These are phyloP conservation scores for Stramonita haemastoma DNA, from an alignment of 2,888 invertebrate genomes.

Conservation along the genomic window DNA sequence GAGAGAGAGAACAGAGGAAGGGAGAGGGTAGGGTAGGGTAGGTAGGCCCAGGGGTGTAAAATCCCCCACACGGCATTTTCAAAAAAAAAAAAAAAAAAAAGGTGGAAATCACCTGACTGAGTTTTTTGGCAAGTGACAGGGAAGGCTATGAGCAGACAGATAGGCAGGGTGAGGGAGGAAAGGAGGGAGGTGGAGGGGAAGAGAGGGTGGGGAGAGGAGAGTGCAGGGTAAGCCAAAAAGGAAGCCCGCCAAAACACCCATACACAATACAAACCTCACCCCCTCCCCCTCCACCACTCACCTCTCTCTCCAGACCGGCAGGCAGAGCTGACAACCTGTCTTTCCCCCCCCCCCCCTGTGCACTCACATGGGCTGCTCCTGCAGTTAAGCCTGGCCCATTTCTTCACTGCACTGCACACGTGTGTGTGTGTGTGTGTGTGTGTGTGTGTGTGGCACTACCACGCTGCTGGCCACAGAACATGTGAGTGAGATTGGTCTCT, in stretches of 20 bases:
- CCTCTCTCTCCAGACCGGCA: background rate
- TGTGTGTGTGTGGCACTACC: background rate
- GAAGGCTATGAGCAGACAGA: background rate
- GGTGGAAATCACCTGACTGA: constrained; percentile 13
- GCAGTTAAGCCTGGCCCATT: constrained; percentile 14
- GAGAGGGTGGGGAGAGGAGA: background rate
- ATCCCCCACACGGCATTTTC: background rate
- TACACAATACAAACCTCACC: background rate
- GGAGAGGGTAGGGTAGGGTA: background rate
- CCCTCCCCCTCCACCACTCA: background rate
- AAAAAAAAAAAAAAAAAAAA: background rate
- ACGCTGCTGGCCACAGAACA: background rate
- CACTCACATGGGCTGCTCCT: constrained; percentile 1
- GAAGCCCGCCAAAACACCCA: constrained; percentile 3
- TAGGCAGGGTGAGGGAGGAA: background rate
- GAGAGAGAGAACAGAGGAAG: too few relatives aligned
- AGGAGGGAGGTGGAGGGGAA: background rate
- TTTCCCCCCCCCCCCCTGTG: background rate
- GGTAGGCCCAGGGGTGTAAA: background rate
- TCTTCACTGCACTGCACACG: constrained; percentile 14
- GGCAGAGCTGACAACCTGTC: constrained; percentile 8
- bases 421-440: background rate
- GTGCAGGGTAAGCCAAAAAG: background rate
- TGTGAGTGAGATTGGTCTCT: background rate
- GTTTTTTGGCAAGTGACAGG: background rate